Conservation (phyloP, 2,113 vertebrate species). For the Entelurus aequoreus region DNA sequence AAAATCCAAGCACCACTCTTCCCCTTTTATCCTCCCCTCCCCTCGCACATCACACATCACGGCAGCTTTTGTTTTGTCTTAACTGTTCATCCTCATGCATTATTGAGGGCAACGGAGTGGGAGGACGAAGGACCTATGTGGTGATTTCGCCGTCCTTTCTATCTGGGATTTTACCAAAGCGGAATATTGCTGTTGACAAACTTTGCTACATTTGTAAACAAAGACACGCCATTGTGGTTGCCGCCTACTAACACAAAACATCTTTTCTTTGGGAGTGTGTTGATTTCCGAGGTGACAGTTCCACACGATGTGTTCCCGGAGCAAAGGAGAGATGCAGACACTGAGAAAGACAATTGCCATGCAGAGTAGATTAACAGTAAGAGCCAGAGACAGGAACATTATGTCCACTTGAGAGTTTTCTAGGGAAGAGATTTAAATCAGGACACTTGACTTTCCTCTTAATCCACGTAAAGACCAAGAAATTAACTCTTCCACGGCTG, state of each 20-base stretch:
- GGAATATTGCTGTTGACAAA: constrained; percentile 28
- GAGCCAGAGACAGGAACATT: constrained; percentile 60
- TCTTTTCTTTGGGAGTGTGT: too few relatives aligned
- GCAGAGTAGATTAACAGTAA: constrained; percentile 6
- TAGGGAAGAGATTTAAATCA: too few relatives aligned
- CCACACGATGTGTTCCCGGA: too few relatives aligned
- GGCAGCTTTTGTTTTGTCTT: constrained; percentile 40
- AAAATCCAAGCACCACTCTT: constrained; percentile 37
- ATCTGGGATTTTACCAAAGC: constrained; percentile 46
- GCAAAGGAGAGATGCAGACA: too few relatives aligned
- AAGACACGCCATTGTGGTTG: not conserved
- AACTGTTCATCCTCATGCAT: constrained; percentile 44
- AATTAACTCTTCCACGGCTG: too few relatives aligned
- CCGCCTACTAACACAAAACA: too few relatives aligned
- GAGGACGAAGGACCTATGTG: constrained; percentile 16
- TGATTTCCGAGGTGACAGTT: too few relatives aligned
- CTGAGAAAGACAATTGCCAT: too few relatives aligned
- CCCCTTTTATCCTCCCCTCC: constrained; percentile 41
- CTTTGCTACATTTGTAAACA: constrained; percentile 63
- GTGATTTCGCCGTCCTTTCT: constrained; percentile 42
- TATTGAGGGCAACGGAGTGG: constrained; percentile 40
- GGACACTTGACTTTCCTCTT: too few relatives aligned
- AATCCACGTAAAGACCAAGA: too few relatives aligned
- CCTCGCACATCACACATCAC: constrained; percentile 48
- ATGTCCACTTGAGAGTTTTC: not conserved